Evolutionary conservation across 1,140 invertebrate species (phyloP), one percentile per base, ranked within the genome.

Genomic region (Chrysoperla carnea): DNA sequence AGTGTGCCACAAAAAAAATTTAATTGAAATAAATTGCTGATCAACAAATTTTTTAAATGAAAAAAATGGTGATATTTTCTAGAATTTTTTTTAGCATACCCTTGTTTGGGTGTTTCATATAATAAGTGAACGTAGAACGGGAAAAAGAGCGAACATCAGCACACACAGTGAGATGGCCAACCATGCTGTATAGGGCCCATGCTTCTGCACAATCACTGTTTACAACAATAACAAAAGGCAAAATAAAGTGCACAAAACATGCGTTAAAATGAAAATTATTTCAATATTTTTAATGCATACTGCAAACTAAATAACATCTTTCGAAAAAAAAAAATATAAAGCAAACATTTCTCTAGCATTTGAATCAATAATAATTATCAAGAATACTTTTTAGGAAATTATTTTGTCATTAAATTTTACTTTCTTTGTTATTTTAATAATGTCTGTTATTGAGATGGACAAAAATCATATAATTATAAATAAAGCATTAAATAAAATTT

Each of bases 181-280:
- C n/a, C 17, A 15, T 29, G 27, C 17, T 11, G 29, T 14, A 9
- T 13, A 17, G 28, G 31, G 13, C 8, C 37, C 29, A 42, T 14
- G 33, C 13, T 43, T n/a, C 27, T 11, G 11, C 9, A 23, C 6
- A 37, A 43, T 8, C 4, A 8, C 13, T n/a, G 37, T 41, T 8
- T 8, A 43, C 27, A 37, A 13, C 9, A 15, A 29, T 17, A 27
- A 23, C 9, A 41, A 31, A 35, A 12, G 36, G 9, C 12, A 12
- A 28, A 12, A 6, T 14, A 12, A 33, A 23, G 23, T 12, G 31
- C 12, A 36, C 7, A 7, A 39, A 23, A 9, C 14, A 33, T 12
- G 6, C n/a, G 41, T 49, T 48, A 46, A 45, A 42, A 31, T 49
- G 49, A 37, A 50, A 48, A 42, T 53, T 52, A 28, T 52, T 23